phyloP scores from a whole-genome alignment of 2,888 invertebrate species.

The Heliconius ismenius region DNA sequence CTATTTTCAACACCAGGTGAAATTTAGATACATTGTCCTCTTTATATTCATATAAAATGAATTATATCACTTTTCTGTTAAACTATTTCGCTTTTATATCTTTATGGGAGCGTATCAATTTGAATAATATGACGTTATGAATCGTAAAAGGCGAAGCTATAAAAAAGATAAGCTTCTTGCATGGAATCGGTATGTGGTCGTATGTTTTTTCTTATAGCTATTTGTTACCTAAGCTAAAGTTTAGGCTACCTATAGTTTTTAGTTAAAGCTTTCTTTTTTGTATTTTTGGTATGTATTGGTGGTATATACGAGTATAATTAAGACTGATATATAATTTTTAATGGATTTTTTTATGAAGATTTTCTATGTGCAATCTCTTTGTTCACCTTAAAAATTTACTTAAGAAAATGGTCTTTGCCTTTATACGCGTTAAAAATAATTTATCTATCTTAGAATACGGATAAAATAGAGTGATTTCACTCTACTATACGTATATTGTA shows the following conservation, averaged over 20 bases:
- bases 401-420: too few species aligned
- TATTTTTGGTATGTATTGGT: not conserved
- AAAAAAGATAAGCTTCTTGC: conserved; percentile 17
- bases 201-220: not conserved
- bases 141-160: conserved; percentile 18
- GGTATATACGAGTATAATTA: not conserved
- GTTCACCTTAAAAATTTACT: too few species aligned
- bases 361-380: too few species aligned
- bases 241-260: too few species aligned
- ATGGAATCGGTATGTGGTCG: not conserved
- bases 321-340: too few species aligned
- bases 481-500: too few species aligned
- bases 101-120: conserved; percentile 22
- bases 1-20: not conserved
- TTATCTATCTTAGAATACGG: too few species aligned
- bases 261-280: not conserved
- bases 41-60: conserved; percentile 14
- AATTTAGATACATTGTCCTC: conserved; percentile 2
- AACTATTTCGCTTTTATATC: conserved; percentile 17
- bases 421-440: too few species aligned
- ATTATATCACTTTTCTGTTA: conserved; percentile 7
- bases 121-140: conserved; percentile 26
- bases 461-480: too few species aligned
- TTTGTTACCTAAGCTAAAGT: not conserved
- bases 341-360: too few species aligned